A percentile compares a stretch with the other conserved stretches of the same genome.
Evolutionary conservation across 1,140 invertebrate genomes (phyloP).

Genomic region (Drosophila mauritiana): DNA sequence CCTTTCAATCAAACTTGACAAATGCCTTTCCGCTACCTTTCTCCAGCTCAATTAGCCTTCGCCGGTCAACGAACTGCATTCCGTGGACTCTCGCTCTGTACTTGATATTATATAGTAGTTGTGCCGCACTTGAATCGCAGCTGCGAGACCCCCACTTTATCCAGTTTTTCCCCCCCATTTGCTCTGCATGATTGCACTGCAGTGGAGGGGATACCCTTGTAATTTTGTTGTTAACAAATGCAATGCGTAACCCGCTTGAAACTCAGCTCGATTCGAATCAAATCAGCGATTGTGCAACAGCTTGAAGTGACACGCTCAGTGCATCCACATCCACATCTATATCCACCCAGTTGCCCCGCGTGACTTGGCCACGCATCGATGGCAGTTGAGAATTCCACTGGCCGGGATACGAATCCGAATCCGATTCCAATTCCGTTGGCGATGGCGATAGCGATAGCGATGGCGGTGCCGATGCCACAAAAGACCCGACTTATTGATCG

Average conservation of each 20-base stretch:
- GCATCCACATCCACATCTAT: constrained; percentile 16
- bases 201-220: not conserved
- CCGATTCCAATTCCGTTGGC: not conserved
- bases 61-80: constrained; percentile 59
- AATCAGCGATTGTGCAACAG: constrained; percentile 75
- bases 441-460: not conserved
- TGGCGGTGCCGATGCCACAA: constrained; percentile 1
- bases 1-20: constrained; percentile 76
- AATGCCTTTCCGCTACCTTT: constrained; percentile 78
- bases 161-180: constrained; percentile 1
- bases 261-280: constrained; percentile 58
- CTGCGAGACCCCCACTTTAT: not conserved
- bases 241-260: constrained; percentile 69
- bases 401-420: not conserved
- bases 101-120: constrained; percentile 15
- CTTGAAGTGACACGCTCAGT: constrained; percentile 78
- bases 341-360: not conserved
- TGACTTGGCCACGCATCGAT: constrained; percentile 61
- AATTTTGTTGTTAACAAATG: constrained; percentile 43
- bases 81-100: not conserved
- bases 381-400: constrained; percentile 53
- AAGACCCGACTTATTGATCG: constrained; percentile 53
- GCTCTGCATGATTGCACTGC: constrained; percentile 63
- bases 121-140: constrained; percentile 19
- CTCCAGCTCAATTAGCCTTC: constrained; percentile 69